Evolutionary conservation across 1,140 invertebrate species (phyloP), one percentile per base, ranked within the genome.

Genomic region (Drosophila ohnishii): DNA sequence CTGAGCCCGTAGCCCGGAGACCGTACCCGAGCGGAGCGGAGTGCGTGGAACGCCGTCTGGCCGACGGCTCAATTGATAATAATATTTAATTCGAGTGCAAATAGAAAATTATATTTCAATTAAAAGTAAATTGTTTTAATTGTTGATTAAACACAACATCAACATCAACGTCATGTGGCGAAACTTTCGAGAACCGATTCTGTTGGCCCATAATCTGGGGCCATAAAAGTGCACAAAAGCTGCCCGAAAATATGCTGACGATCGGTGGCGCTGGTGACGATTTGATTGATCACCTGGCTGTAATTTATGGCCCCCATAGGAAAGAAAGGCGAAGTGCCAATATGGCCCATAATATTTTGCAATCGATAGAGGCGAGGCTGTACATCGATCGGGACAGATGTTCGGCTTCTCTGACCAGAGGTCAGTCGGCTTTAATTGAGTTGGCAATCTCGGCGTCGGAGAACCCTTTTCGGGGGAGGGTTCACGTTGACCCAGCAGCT

Each of bases 21-120:
- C 60, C 62, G 47, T 16, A 62, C 55, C 55, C 47, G 34, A 47
- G n/a, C 75, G 42, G 22, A 47, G 14, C 76, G 67, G 45, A 62
- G 77, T 65, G 78, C 50, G 77, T 65, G 59, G 56, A 58, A 40
- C 59, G 73, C 39, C 57, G 80, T 78, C 80, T 77, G 81, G 81
- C 59, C 57, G 47, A 65, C 57, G 70, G 60, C 75, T 82, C 64
- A 80, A 82, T 88, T 88, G 80, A 88, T 88, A 87, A 87, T 88
- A 73, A 88, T 78, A 53, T 77, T 88, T 87, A 87, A 87, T 84
- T 87, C 85, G 77, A 78, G 84, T 87, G 84, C 80, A 87, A 87
- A 87, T 88, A 87, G 85, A 87, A 87, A 87, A 88, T 87, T 87
- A 87, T 88, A 88, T 87, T 80, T 83, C 84, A 87, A 87, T 87